Evolutionary conservation across 2,888 invertebrate genomes (phyloP), one percentile per base, ranked within the genome.

Genomic region (Rhaphigaster nebulosa): DNA sequence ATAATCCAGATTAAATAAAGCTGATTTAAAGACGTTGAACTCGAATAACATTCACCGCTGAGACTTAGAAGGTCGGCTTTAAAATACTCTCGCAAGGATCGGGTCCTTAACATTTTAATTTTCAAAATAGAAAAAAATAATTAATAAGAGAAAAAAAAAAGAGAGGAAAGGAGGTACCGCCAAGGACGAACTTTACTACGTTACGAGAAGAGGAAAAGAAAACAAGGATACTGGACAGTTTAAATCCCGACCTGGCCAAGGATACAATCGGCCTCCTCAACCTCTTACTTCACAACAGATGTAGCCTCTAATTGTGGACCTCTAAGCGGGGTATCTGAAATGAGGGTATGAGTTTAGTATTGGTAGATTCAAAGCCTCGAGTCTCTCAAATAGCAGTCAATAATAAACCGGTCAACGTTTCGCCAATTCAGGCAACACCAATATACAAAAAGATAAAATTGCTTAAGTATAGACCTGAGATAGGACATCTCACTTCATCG

Each of bases 1-100:
- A 76, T 76, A 76, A 76, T 34, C 70, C 70, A 76, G 70, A 76
- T 76, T 76, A 76, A 23, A 76, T 38, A 76, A 76, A 76, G 70
- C 70, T 76, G 70, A 76, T 76, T 76, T 76, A 38, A 29, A 76
- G 70, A 38, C 34, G 70, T 76, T 76, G 34, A 76, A 34, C 70
- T 76, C 6, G 18, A 76, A 76, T 8, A 76, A 76, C 70, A 34
- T 76, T 70, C 70, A 34, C 70, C 29, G 6, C 60, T 3, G n/a
- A 13, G 34, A 3, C 23, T 0, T 18, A 34, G 70, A 34, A 70
- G 70, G 70, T 34, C 34, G 70, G 34, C 29, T 70, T 70, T 34
- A 70, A 70, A 70, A 60, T n/a, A 60, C 15, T 6, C 34, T 18
- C 29, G n/a, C n/a, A n/a, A 15, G 15, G 18, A 20, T 34, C 13